Conservation (phyloP, 2,888 invertebrate genomes). For the Glomeris marginata region DNA sequence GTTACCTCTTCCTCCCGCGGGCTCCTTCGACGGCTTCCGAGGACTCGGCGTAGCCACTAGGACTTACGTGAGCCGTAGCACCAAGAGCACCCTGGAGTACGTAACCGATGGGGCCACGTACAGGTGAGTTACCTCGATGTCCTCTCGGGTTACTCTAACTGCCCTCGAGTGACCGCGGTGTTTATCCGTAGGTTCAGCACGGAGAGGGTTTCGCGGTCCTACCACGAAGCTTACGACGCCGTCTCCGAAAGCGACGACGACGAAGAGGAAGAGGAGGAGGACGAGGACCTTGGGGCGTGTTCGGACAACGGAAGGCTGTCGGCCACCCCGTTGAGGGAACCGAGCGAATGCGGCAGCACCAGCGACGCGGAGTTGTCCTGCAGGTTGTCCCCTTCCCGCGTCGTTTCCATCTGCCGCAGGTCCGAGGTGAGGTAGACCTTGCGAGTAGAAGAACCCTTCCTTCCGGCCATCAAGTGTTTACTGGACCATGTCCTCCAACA, state of each 20-base stretch:
- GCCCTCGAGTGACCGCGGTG: too few species aligned
- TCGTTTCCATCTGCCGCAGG: background rate
- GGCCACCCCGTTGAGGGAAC: background rate
- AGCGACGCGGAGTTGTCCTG: background rate
- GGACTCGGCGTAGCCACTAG: too few species aligned
- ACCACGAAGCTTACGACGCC: constrained; percentile 10
- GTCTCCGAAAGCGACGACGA: constrained; percentile 36
- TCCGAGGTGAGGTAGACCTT: background rate
- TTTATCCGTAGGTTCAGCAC: constrained; percentile 13
- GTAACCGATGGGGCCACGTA: too few species aligned
- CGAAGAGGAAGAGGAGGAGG: constrained; percentile 20
- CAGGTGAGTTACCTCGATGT: too few species aligned
- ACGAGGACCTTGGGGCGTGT: background rate
- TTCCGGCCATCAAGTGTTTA: too few species aligned
- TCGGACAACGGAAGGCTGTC: too few species aligned
- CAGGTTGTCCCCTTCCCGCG: background rate
- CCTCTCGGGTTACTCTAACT: too few species aligned
- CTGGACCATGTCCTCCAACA: background rate
- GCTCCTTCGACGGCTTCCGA: too few species aligned
- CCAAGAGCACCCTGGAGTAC: too few species aligned
- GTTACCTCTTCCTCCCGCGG: too few species aligned
- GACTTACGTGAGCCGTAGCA: too few species aligned
- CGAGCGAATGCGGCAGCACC: background rate
- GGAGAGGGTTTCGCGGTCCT: constrained; percentile 10
- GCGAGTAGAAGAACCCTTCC: too few species aligned